Evolutionary conservation across 2,797 vertebrate genomes (phyloP), one percentile per base, ranked within the genome.

Genomic region (Simalia tracyae): DNA sequence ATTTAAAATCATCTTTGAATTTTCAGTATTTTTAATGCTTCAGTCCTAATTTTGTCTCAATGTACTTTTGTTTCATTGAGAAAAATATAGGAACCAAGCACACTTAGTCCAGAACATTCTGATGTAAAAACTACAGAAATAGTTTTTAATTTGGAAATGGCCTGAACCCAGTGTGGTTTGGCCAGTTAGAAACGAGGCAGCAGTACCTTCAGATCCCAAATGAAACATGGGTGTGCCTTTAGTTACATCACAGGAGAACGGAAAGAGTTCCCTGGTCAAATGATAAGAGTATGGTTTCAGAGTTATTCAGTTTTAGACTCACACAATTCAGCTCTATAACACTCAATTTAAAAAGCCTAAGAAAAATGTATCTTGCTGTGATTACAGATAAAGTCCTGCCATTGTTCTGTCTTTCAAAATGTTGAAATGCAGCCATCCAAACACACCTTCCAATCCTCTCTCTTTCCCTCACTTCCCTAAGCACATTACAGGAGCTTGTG

Each of bases 251-350:
- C 36, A 42, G 57, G 14, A 28, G 3, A 68, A 76, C 88, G 94
- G 28, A 87, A 87, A 54, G 46, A 2, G 1, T 93, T 59, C 90
- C 92, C 84, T 60, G 22, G 19, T 89, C 92, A 92, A 91, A 46
- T 24, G 46, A 10, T 15, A 28, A 84, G 36, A 57, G 28, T 0
- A 0, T 88, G 60, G 50, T 90, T 96, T 93, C 3, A 61, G 24
- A 85, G 7, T 90, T 90, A 50, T 86, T 94, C 36, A 84, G 91
- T 63, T 94, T 94, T 89, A 94, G 63, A 89, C 72, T 60, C 84
- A 3, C 42, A 72, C 5, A 2, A 11, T 28, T 24, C 76, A 85
- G 88, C 19, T 90, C 68, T 1, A 36, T 0, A 0, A 10, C 92
- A 94, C 93, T 93, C 68, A 57, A 26, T 93, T 88, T 89, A 84